Evolutionary conservation across 1,140 invertebrate species (phyloP).

Genomic region (Scaptomyza montana): DNA sequence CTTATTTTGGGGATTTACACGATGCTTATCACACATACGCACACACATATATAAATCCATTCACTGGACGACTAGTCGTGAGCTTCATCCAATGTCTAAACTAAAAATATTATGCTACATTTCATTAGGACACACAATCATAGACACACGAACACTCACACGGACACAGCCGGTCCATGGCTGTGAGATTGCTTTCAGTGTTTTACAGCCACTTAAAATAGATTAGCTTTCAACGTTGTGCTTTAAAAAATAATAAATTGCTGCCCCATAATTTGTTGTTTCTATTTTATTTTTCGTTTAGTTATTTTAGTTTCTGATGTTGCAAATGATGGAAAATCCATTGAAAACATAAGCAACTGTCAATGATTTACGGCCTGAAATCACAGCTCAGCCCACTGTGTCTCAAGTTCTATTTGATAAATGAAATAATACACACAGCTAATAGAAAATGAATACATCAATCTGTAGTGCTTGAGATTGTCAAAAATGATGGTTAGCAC

Average conservation of each 20-base stretch:
- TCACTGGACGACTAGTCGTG: constrained; percentile 7
- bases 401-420: constrained; percentile 61
- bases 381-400: constrained; percentile 40
- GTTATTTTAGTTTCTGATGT: constrained; percentile 1
- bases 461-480: not conserved
- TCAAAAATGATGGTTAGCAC: constrained; percentile 11
- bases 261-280: constrained; percentile 50
- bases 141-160: constrained; percentile 20
- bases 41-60: constrained; percentile 2
- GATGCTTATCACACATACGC: constrained; percentile 61
- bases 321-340: constrained; percentile 63
- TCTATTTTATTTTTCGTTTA: not conserved
- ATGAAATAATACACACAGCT: constrained; percentile 52
- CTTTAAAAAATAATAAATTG: constrained; percentile 68
- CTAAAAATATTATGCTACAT: constrained; percentile 79
- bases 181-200: constrained; percentile 42
- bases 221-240: constrained; percentile 73
- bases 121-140: constrained; percentile 57
- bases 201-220: constrained; percentile 77
- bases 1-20: constrained; percentile 78
- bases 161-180: not conserved
- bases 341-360: constrained; percentile 75
- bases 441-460: constrained; percentile 42
- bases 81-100: constrained; percentile 41
- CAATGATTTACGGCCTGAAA: constrained; percentile 73